phyloP scores from a whole-genome alignment of 2,113 vertebrate genomes.

The Gavia stellata region DNA sequence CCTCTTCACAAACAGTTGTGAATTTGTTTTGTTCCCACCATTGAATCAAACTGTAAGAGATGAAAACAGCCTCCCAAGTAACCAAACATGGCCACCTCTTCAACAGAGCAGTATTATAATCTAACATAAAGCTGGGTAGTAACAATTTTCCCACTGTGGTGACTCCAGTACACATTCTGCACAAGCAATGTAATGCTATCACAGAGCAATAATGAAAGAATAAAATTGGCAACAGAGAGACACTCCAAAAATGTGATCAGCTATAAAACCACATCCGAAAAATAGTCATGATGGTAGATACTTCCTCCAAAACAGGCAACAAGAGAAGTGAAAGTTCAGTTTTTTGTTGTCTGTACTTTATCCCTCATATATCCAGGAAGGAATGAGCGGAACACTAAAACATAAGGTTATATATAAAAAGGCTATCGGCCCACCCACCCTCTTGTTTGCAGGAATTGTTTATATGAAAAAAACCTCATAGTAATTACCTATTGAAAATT shows the following conservation, averaged over 20 bases:
- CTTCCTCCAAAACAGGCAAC: background rate
- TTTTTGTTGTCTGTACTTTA: background rate
- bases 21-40: background rate
- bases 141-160: background rate
- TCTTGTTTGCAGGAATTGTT: background rate
- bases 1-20: background rate
- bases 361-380: background rate
- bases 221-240: background rate
- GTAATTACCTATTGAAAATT: background rate
- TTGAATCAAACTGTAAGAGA: background rate
- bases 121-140: background rate
- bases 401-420: background rate
- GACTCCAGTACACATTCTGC: accelerated
- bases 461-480: background rate
- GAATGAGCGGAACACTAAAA: background rate
- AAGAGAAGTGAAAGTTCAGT: accelerated
- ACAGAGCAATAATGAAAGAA: background rate
- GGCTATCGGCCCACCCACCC: background rate
- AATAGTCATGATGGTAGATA: background rate
- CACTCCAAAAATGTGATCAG: background rate
- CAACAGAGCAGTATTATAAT: background rate
- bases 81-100: background rate
- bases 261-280: background rate
- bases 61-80: background rate
- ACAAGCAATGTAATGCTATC: background rate